phyloP scores from a whole-genome alignment of 2,113 vertebrate genomes.

The Forbesichthys papilliferus region DNA sequence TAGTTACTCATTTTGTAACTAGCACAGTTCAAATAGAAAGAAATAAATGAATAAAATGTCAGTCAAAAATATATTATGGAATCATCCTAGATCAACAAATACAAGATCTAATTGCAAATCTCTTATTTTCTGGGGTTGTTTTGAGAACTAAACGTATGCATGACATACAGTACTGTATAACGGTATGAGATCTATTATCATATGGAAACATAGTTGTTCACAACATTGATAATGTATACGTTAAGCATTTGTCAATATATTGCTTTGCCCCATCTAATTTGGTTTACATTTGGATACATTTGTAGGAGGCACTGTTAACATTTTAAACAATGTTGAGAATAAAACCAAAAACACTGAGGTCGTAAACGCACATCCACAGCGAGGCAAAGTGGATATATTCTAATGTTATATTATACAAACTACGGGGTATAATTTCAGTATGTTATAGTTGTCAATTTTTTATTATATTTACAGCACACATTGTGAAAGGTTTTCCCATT shows the following conservation, averaged over 20 bases:
- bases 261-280: slow-evolving; percentile 1
- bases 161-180: slow-evolving; percentile 9
- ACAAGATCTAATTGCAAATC: slow-evolving; percentile 19
- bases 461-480: neutral
- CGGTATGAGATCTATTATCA: slow-evolving; percentile 13
- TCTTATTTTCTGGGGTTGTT: slow-evolving; percentile 12
- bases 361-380: neutral
- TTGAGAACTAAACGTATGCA: slow-evolving; percentile 7
- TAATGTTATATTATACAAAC: slow-evolving; percentile 6
- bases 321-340: neutral
- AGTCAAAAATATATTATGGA: slow-evolving; percentile 22
- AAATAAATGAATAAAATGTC: slow-evolving; percentile 28
- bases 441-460: neutral
- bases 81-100: slow-evolving; percentile 34
- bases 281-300: neutral
- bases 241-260: slow-evolving; percentile 1
- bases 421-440: neutral
- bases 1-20: neutral
- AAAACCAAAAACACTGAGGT: neutral
- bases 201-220: slow-evolving; percentile 44
- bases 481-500: neutral
- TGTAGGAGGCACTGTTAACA: neutral
- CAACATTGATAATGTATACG: slow-evolving; percentile 12
- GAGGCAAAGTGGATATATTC: slow-evolving; percentile 22
- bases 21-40: slow-evolving; percentile 40